These are phyloP conservation scores for Torymus texanus DNA, from an alignment of 2,888 invertebrate genomes.

Conservation along the genomic window DNA sequence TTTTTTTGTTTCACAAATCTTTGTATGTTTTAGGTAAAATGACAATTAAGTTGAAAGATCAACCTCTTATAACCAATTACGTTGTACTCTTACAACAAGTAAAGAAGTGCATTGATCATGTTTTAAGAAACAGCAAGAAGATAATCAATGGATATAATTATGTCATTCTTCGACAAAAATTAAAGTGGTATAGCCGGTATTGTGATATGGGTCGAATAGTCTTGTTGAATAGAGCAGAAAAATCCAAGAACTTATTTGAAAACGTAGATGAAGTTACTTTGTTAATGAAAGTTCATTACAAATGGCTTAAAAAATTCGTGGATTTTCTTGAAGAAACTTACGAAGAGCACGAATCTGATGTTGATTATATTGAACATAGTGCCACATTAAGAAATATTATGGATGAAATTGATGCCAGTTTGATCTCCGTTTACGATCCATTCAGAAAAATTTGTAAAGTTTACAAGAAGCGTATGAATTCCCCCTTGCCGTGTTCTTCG, in stretches of 20 bases:
- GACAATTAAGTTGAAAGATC: constrained; percentile 76
- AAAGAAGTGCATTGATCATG: constrained; percentile 74
- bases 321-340: constrained; percentile 59
- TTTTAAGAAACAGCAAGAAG: constrained; percentile 68
- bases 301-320: constrained; percentile 82
- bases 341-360: constrained; percentile 41
- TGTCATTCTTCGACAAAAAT: constrained; percentile 75
- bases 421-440: constrained; percentile 62
- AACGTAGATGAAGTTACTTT: constrained; percentile 77
- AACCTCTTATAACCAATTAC: constrained; percentile 78
- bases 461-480: constrained; percentile 61
- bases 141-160: constrained; percentile 64
- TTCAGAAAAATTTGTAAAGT: constrained; percentile 66
- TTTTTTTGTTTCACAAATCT: not conserved
- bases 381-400: constrained; percentile 66
- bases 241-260: constrained; percentile 56
- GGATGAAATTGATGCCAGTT: constrained; percentile 58
- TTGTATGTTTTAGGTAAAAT: constrained; percentile 72
- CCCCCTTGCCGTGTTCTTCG: constrained; percentile 65
- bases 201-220: constrained; percentile 72
- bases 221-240: constrained; percentile 68
- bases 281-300: constrained; percentile 82
- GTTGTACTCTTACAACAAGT: constrained; percentile 75
- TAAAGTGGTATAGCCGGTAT: constrained; percentile 79
- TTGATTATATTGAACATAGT: constrained; percentile 59